Evolutionary conservation across 92 coral and sea anemone genomes (phyloP).

Genomic region (Scolanthus callimorphus): DNA sequence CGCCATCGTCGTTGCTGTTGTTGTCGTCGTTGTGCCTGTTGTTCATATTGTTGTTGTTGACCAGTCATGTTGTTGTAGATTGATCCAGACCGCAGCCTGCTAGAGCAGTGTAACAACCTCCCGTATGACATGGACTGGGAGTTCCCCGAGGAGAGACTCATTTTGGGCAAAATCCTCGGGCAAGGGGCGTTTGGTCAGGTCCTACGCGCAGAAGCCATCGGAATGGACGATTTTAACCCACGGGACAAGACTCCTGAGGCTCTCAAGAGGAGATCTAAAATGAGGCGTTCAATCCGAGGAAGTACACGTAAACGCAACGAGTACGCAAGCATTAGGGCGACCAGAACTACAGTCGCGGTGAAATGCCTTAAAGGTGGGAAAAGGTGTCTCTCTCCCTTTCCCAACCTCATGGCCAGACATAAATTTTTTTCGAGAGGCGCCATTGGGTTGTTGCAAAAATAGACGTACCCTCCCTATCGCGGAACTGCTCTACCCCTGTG

Average conservation of each 20-base stretch:
- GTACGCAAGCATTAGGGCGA: not conserved
- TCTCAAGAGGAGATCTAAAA: slow-evolving; percentile 61
- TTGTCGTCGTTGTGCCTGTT: no score
- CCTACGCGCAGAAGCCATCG: slow-evolving; percentile 85
- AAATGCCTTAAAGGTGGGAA: slow-evolving; percentile 4
- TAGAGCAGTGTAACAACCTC: slow-evolving; percentile 87
- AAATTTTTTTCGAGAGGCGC: no score
- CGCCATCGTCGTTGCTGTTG: no score
- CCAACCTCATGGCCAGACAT: no score
- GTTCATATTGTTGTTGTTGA: no score
- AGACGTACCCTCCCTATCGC: no score
- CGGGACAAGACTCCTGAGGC: slow-evolving; percentile 32
- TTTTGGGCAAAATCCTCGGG: slow-evolving; percentile 81
- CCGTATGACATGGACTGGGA: slow-evolving; percentile 99
- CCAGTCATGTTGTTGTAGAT: slow-evolving; percentile 52
- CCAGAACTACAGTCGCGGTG: slow-evolving; percentile 25
- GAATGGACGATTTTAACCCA: slow-evolving; percentile 71
- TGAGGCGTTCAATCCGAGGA: slow-evolving; percentile 65
- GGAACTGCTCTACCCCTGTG: no score
- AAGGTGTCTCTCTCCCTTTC: no score
- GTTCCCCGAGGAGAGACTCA: slow-evolving; percentile 85
- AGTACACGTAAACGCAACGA: slow-evolving; percentile 5
- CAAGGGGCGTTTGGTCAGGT: slow-evolving; percentile 99
- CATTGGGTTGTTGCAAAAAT: no score
- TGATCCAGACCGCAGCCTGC: slow-evolving; percentile 88